phyloP scores from a whole-genome alignment of 1,140 invertebrate species.

The Helicorthomorpha holstii region DNA sequence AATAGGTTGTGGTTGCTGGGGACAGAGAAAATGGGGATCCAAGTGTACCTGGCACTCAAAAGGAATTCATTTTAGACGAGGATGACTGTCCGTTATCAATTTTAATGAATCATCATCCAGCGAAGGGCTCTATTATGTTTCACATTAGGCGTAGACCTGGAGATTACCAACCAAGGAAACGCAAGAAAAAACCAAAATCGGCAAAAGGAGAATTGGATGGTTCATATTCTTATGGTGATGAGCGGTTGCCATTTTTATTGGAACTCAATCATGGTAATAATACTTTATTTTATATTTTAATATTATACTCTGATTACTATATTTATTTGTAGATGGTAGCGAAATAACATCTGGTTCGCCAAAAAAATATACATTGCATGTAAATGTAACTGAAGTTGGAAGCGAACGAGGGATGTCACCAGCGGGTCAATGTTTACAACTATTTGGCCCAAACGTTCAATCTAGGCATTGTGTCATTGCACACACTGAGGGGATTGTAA shows the following conservation, averaged over 20 bases:
- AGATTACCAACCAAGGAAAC: constrained; percentile 68
- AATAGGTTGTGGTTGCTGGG: constrained; percentile 7
- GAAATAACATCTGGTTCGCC: constrained; percentile 37
- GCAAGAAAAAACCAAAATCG: constrained; percentile 66
- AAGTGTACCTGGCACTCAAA: constrained; percentile 26
- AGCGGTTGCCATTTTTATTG: constrained; percentile 37
- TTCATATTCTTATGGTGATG: constrained; percentile 25
- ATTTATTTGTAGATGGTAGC: constrained; percentile 34
- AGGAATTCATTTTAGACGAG: constrained; percentile 86
- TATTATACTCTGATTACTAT: not conserved
- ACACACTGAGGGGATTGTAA: constrained; percentile 74
- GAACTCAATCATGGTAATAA: constrained; percentile 37
- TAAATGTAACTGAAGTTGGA: constrained; percentile 55
- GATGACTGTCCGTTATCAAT: constrained; percentile 93
- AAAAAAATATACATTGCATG: constrained; percentile 38
- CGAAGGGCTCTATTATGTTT: constrained; percentile 52
- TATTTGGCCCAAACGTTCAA: constrained; percentile 60
- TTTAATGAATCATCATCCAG: constrained; percentile 68
- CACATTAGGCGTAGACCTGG: constrained; percentile 74
- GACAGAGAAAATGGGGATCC: constrained; percentile 36
- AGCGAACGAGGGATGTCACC: constrained; percentile 36
- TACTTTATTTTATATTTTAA: constrained; percentile 4
- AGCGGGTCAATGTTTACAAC: constrained; percentile 26
- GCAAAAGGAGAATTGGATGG: constrained; percentile 35
- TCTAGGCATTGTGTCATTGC: constrained; percentile 86